phyloP scores from a whole-genome alignment of 1,140 invertebrate genomes.

The Copidosoma floridanum region DNA sequence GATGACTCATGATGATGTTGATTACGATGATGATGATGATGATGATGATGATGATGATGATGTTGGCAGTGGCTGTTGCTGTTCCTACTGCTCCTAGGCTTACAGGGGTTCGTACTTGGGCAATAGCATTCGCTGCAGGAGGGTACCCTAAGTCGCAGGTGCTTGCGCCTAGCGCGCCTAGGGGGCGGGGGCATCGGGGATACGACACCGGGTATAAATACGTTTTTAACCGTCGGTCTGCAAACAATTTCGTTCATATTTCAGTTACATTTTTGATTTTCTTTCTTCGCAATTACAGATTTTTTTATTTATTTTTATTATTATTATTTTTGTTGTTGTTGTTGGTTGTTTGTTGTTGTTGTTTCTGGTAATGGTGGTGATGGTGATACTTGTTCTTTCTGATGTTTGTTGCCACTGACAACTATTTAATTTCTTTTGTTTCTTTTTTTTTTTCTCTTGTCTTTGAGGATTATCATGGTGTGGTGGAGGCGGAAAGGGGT shows the following conservation, averaged over 20 bases:
- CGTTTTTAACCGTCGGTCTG: conserved; percentile 59
- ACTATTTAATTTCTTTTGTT: too few species aligned
- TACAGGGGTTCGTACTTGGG: conserved; percentile 40
- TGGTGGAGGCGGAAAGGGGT: too few species aligned
- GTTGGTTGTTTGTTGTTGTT: neutral
- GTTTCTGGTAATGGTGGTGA: too few species aligned
- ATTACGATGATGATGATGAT: too few species aligned
- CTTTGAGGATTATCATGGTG: too few species aligned
- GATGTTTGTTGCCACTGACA: too few species aligned
- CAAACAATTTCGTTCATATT: conserved; percentile 54
- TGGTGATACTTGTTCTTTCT: too few species aligned
- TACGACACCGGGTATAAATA: conserved; percentile 57
- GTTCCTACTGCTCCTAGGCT: conserved; percentile 28
- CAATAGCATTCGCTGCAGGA: conserved; percentile 56
- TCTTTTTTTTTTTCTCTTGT: too few species aligned
- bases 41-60: conserved; percentile 44
- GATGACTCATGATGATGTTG: too few species aligned
- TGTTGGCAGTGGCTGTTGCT: conserved; percentile 39
- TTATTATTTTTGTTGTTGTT: neutral
- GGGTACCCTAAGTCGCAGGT: conserved; percentile 56
- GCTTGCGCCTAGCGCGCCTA: conserved; percentile 58
- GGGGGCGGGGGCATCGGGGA: conserved; percentile 51
- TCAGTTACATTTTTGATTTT: too few species aligned
- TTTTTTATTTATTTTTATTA: neutral
- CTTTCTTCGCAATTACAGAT: neutral